Percentiles rank a stretch among this genome's conserved stretches.
Evolutionary conservation across 2,888 invertebrate species (phyloP).

Genomic region (Aspidiotus destructor): DNA sequence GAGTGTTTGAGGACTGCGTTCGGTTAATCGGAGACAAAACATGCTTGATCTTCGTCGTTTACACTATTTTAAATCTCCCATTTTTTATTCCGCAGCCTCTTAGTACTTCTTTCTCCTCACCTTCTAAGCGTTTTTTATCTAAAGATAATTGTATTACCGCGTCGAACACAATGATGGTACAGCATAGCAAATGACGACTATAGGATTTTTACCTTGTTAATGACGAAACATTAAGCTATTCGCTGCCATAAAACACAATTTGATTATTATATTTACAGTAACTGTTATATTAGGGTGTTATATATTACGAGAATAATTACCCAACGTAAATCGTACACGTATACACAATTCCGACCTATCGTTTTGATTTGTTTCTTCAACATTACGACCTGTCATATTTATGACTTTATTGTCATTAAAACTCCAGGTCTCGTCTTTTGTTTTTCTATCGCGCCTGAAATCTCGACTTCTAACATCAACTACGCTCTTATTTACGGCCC

Average conservation of each 20-base stretch:
- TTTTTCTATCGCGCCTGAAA: conserved; percentile 26
- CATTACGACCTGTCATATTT: conserved; percentile 31
- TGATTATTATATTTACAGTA: conserved; percentile 30
- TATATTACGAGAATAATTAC: conserved; percentile 30
- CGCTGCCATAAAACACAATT: conserved; percentile 25
- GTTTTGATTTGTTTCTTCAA: conserved; percentile 27
- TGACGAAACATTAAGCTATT: conserved; percentile 31
- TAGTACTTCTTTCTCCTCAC: too few relatives aligned
- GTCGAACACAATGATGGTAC: conserved; percentile 21
- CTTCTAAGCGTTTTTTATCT: background rate
- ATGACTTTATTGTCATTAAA: conserved; percentile 29
- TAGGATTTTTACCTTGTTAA: conserved; percentile 26
- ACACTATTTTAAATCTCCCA: too few relatives aligned
- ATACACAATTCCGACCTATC: conserved; percentile 17
- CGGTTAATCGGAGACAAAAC: background rate
- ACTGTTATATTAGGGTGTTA: conserved; percentile 31
- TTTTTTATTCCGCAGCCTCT: too few relatives aligned
- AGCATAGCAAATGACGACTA: conserved; percentile 23
- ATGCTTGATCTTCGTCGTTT: too few relatives aligned
- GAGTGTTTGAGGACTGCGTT: background rate
- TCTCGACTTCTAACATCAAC: conserved; percentile 28
- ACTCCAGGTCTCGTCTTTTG: conserved; percentile 18
- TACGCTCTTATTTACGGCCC: conserved; percentile 23
- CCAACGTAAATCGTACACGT: conserved; percentile 15
- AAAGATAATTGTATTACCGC: conserved; percentile 22